Conservation (phyloP, 2,888 invertebrate genomes). For the Anodontia alba region DNA sequence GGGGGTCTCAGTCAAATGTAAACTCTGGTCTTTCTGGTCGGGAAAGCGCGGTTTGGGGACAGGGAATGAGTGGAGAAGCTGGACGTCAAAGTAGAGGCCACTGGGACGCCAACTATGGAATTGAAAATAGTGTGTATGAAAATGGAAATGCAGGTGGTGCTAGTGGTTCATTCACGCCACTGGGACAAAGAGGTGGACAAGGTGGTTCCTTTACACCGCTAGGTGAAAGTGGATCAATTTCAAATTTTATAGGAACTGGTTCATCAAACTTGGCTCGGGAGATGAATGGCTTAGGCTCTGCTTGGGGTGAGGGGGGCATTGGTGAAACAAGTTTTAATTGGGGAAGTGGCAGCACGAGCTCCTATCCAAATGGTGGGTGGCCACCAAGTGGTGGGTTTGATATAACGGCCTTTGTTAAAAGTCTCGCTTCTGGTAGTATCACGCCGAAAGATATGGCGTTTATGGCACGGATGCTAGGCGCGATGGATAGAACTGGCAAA, state of each 20-base stretch:
- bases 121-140: not conserved
- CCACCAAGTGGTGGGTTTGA: not conserved
- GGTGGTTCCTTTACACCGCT: conserved; percentile 37
- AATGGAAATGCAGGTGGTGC: not conserved
- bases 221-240: conserved; percentile 41
- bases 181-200: not conserved
- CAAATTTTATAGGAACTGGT: conserved; percentile 22
- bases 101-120: not conserved
- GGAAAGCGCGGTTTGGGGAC: not conserved
- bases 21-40: not conserved
- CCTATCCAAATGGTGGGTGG: not conserved
- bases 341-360: not conserved
- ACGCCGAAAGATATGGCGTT: conserved; percentile 19
- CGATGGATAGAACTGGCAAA: conserved; percentile 26
- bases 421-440: conserved; percentile 31
- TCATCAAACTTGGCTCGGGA: not conserved
- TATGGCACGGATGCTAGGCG: conserved; percentile 35
- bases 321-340: not conserved
- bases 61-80: not conserved
- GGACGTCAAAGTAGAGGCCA: not conserved
- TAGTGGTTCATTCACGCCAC: not conserved
- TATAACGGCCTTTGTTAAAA: conserved; percentile 14
- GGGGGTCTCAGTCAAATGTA: not conserved
- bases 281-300: not conserved
- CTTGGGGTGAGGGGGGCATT: not conserved